Conservation (phyloP, 2,797 vertebrate species). For the Alcedo quadribrachys region DNA sequence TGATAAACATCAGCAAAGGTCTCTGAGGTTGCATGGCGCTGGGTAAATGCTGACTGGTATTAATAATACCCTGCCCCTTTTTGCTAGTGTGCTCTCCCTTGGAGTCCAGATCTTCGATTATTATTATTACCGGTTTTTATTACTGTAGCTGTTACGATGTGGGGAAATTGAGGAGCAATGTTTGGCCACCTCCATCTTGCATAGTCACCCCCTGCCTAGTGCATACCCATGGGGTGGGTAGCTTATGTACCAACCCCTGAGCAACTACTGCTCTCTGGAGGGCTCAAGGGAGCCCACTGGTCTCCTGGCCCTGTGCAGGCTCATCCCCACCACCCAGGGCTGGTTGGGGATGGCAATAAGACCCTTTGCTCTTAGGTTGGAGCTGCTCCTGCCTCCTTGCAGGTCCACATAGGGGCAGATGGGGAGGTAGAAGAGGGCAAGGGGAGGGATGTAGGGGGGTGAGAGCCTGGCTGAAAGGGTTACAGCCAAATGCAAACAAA, state of each 20-base stretch:
- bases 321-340: not conserved
- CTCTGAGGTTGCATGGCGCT: not conserved
- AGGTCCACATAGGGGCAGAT: rapidly evolving
- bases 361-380: not conserved
- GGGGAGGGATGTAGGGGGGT: not conserved
- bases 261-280: not conserved
- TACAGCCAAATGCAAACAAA: constrained; percentile 77
- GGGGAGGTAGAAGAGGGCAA: not conserved
- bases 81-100: constrained; percentile 3
- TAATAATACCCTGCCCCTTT: constrained; percentile 34
- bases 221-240: not conserved
- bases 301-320: rapidly evolving
- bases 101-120: not conserved
- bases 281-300: rapidly evolving
- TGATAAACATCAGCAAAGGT: constrained; percentile 18
- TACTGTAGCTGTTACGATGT: not conserved
- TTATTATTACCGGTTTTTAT: not conserved
- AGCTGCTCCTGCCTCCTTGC: not conserved
- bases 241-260: not conserved
- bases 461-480: constrained; percentile 64
- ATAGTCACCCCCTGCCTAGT: not conserved
- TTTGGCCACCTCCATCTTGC: not conserved
- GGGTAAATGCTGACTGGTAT: constrained; percentile 23
- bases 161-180: not conserved
- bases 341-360: rapidly evolving